phyloP scores from a whole-genome alignment of 2,797 vertebrate genomes.

The Hemitrygon akajei region DNA sequence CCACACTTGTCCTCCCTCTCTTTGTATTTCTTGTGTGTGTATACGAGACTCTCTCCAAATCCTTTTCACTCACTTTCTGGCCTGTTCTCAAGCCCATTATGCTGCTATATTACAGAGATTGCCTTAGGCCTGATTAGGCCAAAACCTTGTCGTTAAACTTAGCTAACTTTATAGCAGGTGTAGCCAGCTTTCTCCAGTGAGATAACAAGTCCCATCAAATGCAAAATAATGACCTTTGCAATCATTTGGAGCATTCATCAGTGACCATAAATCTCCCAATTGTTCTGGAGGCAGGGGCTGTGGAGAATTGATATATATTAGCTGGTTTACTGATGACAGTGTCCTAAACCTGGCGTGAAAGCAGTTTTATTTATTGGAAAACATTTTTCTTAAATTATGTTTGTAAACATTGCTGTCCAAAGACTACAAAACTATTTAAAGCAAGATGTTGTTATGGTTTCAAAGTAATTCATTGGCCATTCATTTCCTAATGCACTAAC shows the following conservation, averaged over 20 bases:
- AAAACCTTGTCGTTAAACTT: background rate
- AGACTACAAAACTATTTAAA: constrained; percentile 23
- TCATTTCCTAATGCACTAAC: background rate
- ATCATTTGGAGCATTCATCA: background rate
- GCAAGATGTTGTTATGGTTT: background rate
- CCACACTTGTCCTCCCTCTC: background rate
- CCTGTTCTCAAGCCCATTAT: background rate
- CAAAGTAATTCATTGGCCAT: background rate
- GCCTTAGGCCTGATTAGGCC: background rate
- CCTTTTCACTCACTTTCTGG: background rate
- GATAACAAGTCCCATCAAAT: background rate
- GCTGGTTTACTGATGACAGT: background rate
- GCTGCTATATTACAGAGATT: background rate
- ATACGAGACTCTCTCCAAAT: background rate
- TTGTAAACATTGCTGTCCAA: constrained; percentile 8
- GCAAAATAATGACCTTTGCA: background rate
- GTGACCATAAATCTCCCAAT: background rate
- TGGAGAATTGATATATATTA: background rate
- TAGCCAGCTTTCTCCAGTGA: background rate
- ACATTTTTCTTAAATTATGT: background rate
- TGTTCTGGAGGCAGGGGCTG: background rate
- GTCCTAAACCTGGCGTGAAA: background rate
- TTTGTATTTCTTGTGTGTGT: background rate
- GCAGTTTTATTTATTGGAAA: constrained; percentile 18
- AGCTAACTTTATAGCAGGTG: background rate